Conservation (phyloP, 1,140 invertebrate genomes). For the Lepidotrigona ventralis region DNA sequence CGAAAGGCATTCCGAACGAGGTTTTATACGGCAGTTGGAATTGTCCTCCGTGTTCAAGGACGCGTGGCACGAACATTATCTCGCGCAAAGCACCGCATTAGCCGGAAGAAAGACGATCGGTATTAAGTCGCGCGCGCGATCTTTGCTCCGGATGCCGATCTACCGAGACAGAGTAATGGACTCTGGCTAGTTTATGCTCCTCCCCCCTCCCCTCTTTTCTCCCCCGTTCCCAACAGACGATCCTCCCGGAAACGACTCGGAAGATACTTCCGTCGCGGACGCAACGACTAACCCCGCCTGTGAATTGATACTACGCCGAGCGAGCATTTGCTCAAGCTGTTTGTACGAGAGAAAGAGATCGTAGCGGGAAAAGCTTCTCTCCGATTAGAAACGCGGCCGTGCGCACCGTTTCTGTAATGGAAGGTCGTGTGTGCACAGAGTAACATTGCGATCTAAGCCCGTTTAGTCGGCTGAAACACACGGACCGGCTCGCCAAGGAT, state of each 20-base stretch:
- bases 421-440: neutral
- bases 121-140: slow-evolving; percentile 58
- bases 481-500: neutral
- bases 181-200: slow-evolving; percentile 52
- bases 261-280: slow-evolving; percentile 39
- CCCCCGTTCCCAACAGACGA: slow-evolving; percentile 37
- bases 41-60: slow-evolving; percentile 28
- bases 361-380: slow-evolving; percentile 22
- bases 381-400: slow-evolving; percentile 13
- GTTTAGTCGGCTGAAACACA: neutral
- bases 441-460: slow-evolving; percentile 12
- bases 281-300: slow-evolving; percentile 29
- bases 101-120: slow-evolving; percentile 52
- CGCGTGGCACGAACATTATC: slow-evolving; percentile 49
- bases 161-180: slow-evolving; percentile 59
- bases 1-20: slow-evolving; percentile 15
- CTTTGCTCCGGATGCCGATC: slow-evolving; percentile 55
- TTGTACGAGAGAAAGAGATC: slow-evolving; percentile 49
- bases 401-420: neutral
- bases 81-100: slow-evolving; percentile 59
- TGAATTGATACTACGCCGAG: slow-evolving; percentile 50
- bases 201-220: no score
- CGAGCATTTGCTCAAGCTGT: slow-evolving; percentile 52
- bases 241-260: slow-evolving; percentile 43
- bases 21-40: slow-evolving; percentile 25